A percentile compares a stretch with the other conserved stretches of the same genome.
Evolutionary conservation across 2,113 vertebrate species (phyloP).

Genomic region (Periophthalmodon schlosseri): DNA sequence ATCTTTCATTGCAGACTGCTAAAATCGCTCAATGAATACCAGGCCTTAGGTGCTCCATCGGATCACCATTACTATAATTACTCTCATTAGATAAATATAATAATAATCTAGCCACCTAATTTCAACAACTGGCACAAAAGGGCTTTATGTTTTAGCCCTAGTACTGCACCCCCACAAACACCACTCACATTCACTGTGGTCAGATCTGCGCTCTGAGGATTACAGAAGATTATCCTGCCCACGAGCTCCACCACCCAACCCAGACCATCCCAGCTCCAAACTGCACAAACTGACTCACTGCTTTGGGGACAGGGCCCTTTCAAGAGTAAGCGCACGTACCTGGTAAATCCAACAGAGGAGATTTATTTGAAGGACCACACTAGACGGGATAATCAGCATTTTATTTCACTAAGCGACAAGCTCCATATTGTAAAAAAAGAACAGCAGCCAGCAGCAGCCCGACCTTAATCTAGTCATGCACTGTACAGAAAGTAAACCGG

Average conservation of each 20-base stretch:
- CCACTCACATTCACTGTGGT: conserved; percentile 38
- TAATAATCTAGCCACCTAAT: background rate
- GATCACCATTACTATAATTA: background rate
- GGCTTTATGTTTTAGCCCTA: background rate
- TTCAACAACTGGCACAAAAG: background rate
- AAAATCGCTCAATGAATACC: too few species aligned
- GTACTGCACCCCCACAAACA: conserved; percentile 27
- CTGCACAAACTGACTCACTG: conserved; percentile 32
- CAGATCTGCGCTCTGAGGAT: conserved; percentile 68
- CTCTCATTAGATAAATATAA: background rate
- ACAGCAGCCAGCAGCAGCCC: conserved; percentile 25
- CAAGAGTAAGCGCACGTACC: conserved; percentile 53
- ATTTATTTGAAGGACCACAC: conserved; percentile 53
- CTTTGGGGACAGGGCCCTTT: conserved; percentile 46
- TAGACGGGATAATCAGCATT: conserved; percentile 43
- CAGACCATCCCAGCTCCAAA: conserved; percentile 31
- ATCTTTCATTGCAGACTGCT: too few species aligned
- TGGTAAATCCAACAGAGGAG: conserved; percentile 51
- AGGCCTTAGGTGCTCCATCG: background rate
- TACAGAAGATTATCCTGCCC: conserved; percentile 73
- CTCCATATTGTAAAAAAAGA: conserved; percentile 26
- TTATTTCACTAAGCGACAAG: conserved; percentile 43
- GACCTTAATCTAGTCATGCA: conserved; percentile 56
- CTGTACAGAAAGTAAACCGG: conserved; percentile 32
- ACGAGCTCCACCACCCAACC: conserved; percentile 47